Conservation (phyloP, 2,113 vertebrate species). For the Thamnaconus septentrionalis region DNA sequence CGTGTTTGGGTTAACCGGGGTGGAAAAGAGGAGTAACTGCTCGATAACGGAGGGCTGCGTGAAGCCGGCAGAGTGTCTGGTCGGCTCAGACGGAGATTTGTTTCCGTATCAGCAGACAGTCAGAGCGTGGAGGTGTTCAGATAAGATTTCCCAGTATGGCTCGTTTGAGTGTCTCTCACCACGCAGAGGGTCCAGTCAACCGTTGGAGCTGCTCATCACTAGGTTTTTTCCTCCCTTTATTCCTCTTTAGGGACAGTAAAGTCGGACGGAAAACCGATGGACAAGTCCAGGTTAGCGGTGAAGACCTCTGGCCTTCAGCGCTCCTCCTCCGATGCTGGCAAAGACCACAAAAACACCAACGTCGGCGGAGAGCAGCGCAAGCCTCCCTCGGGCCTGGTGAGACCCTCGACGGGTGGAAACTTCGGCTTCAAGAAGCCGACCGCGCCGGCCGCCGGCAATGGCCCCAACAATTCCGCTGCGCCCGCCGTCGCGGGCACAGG, state of each 20-base stretch:
- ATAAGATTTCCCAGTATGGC: conserved; percentile 53
- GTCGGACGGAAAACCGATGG: conserved; percentile 78
- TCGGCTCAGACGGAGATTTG: conserved; percentile 36
- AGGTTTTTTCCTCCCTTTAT: not conserved
- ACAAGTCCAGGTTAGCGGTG: conserved; percentile 87
- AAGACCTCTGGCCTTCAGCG: conserved; percentile 87
- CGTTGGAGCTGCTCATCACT: conserved; percentile 24
- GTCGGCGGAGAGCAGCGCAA: conserved; percentile 82
- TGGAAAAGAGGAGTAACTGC: conserved; percentile 67
- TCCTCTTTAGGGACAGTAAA: conserved; percentile 50
- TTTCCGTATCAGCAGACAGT: conserved; percentile 50
- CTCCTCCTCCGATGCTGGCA: conserved; percentile 90
- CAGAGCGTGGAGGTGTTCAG: conserved; percentile 55
- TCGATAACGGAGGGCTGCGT: conserved; percentile 44
- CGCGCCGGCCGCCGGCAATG: conserved; percentile 70
- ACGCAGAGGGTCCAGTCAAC: conserved; percentile 2
- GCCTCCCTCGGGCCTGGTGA: conserved; percentile 87
- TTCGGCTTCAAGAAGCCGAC: conserved; percentile 92
- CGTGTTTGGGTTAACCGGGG: conserved; percentile 49
- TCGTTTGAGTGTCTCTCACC: conserved; percentile 10
- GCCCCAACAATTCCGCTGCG: conserved; percentile 38
- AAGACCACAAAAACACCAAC: conserved; percentile 77
- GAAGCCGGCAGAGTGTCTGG: conserved; percentile 38
- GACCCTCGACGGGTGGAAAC: conserved; percentile 84
- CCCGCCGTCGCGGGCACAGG: conserved; percentile 77